Conservation (phyloP, 2,113 vertebrate genomes). For the Triplophysa siluroides region DNA sequence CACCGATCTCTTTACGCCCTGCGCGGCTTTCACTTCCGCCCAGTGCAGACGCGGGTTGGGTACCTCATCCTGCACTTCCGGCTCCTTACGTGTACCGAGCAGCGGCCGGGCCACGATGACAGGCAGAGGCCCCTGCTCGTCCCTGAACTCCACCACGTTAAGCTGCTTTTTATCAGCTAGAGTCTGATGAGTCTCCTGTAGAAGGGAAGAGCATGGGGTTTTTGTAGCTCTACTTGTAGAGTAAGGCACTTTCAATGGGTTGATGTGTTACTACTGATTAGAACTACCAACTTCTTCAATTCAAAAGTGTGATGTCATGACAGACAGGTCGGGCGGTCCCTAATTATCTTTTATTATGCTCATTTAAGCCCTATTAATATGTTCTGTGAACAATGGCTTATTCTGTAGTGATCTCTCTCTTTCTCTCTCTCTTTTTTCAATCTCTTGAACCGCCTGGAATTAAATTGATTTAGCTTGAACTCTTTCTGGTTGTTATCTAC, state of each 20-base stretch:
- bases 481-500: not conserved
- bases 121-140: constrained; percentile 82
- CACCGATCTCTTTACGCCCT: constrained; percentile 79
- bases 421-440: not conserved
- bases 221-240: too few relatives aligned
- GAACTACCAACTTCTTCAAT: too few relatives aligned
- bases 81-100: constrained; percentile 59
- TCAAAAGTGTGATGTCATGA: too few relatives aligned
- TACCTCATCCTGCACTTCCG: constrained; percentile 78
- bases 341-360: not conserved
- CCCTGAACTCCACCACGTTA: constrained; percentile 87
- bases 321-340: not conserved
- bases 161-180: constrained; percentile 85
- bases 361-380: too few relatives aligned
- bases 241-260: too few relatives aligned
- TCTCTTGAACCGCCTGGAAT: not conserved
- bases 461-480: not conserved
- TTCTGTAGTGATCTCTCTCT: not conserved
- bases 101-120: constrained; percentile 81
- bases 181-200: constrained; percentile 85
- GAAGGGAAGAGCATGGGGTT: not conserved
- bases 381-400: not conserved
- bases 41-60: constrained; percentile 81
- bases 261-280: too few relatives aligned
- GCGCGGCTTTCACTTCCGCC: constrained; percentile 79